phyloP scores from a whole-genome alignment of 2,888 invertebrate species.

The Osmoderma eremita region DNA sequence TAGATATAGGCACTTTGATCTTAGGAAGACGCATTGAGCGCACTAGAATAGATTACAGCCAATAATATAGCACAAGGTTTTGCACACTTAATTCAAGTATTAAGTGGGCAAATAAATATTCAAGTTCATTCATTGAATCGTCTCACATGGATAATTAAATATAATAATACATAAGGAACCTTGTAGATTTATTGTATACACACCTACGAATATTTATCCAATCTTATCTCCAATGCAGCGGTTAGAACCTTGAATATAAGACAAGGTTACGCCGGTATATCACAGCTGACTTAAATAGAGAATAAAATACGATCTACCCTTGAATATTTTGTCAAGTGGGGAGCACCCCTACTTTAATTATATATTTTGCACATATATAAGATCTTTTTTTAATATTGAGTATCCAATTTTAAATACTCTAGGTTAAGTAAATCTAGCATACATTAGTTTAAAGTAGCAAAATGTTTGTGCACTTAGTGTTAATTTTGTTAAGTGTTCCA shows the following conservation, averaged over 20 bases:
- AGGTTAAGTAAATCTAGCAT: slow-evolving; percentile 3
- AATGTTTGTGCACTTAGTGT: slow-evolving; percentile 12
- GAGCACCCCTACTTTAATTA: slow-evolving; percentile 40
- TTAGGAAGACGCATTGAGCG: no score
- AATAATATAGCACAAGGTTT: slow-evolving; percentile 17
- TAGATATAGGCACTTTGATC: no score
- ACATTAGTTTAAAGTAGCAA: slow-evolving; percentile 1
- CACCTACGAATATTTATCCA: slow-evolving; percentile 10
- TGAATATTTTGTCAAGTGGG: slow-evolving; percentile 41
- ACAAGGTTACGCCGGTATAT: slow-evolving; percentile 30
- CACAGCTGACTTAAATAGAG: slow-evolving; percentile 4
- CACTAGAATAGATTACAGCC: no score
- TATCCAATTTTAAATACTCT: background rate
- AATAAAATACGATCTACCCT: slow-evolving; percentile 40
- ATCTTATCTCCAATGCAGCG: slow-evolving; percentile 19
- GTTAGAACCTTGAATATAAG: slow-evolving; percentile 5
- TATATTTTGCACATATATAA: slow-evolving; percentile 21
- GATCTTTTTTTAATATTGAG: slow-evolving; percentile 13
- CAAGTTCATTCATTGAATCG: slow-evolving; percentile 29
- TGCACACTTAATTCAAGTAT: slow-evolving; percentile 13
- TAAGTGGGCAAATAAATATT: slow-evolving; percentile 25
- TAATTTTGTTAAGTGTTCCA: background rate
- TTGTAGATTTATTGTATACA: slow-evolving; percentile 1
- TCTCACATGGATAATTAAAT: slow-evolving; percentile 9
- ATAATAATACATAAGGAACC: slow-evolving; percentile 16